Conservation (phyloP, 1,140 invertebrate species). For the Conus betulinus region DNA sequence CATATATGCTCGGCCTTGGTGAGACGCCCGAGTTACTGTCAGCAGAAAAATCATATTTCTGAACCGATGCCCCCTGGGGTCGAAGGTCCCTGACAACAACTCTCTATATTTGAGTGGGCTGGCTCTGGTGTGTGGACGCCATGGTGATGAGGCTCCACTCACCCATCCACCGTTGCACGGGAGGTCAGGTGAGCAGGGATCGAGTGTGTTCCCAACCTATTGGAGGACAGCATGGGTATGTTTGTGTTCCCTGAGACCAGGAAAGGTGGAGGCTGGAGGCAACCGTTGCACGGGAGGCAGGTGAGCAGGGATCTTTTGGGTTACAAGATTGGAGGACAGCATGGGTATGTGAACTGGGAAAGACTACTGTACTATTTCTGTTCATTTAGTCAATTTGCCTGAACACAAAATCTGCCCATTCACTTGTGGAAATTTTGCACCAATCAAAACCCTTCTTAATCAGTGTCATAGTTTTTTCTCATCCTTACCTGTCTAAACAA, state of each 20-base stretch:
- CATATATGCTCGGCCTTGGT: conserved; percentile 83
- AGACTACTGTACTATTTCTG: too few relatives aligned
- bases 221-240: conserved; percentile 15
- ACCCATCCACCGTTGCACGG: conserved; percentile 37
- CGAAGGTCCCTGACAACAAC: conserved; percentile 29
- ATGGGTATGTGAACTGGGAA: neutral
- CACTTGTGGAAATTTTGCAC: too few relatives aligned
- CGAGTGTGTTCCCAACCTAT: neutral
- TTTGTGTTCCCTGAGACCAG: neutral
- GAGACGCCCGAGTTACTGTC: conserved; percentile 78
- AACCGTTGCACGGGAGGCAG: conserved; percentile 35
- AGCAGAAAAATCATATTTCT: neutral
- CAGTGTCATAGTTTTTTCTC: too few relatives aligned
- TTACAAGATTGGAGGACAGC: conserved; percentile 16
- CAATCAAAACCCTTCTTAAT: too few relatives aligned
- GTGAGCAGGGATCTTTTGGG: conserved; percentile 1
- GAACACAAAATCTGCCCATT: too few relatives aligned
- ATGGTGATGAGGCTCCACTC: conserved; percentile 45
- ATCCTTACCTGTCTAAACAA: too few relatives aligned
- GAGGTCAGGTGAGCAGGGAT: conserved; percentile 18
- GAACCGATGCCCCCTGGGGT: conserved; percentile 26
- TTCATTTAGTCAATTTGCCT: too few relatives aligned
- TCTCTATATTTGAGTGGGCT: too few relatives aligned
- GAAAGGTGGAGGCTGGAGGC: too few relatives aligned
- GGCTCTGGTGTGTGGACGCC: conserved; percentile 38